phyloP scores from a whole-genome alignment of 2,888 invertebrate species.

The Oscheius sp. region DNA sequence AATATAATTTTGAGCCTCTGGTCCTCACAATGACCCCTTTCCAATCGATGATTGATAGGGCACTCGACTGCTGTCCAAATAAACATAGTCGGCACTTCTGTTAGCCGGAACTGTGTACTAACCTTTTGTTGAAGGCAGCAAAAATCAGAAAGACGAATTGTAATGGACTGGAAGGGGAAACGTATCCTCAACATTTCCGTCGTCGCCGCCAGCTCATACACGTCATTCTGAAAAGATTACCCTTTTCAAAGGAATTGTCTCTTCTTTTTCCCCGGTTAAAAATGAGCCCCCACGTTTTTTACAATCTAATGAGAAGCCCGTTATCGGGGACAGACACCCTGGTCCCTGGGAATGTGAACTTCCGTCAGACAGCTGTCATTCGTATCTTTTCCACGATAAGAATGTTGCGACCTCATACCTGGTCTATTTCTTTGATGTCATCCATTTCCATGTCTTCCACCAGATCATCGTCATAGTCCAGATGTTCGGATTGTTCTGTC shows the following conservation, averaged over 20 bases:
- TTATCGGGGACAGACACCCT: conserved; percentile 1
- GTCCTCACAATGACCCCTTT: not conserved
- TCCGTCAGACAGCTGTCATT: conserved; percentile 24
- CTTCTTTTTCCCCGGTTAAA: not conserved
- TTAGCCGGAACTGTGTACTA: not conserved
- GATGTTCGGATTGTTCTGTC: not conserved
- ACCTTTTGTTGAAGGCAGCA: conserved; percentile 62
- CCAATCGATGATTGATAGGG: not conserved
- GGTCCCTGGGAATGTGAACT: not conserved
- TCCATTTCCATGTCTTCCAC: conserved; percentile 12
- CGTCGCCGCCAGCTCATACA: conserved; percentile 45
- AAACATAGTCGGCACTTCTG: conserved; percentile 17
- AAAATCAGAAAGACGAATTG: conserved; percentile 65
- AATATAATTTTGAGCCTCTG: conserved; percentile 2
- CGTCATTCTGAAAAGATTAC: conserved; percentile 33
- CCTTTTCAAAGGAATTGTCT: not conserved
- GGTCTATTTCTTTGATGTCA: conserved; percentile 9
- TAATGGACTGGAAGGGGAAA: conserved; percentile 67
- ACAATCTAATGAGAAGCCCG: not conserved
- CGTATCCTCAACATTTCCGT: conserved; percentile 68
- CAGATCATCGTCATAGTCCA: conserved; percentile 1
- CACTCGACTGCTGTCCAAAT: conserved; percentile 22
- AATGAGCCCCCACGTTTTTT: not conserved
- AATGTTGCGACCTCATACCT: conserved; percentile 21
- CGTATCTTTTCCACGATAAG: conserved; percentile 14